These are phyloP conservation scores for Epirrita christyi DNA, from an alignment of 2,888 invertebrate species.

Conservation along the genomic window DNA sequence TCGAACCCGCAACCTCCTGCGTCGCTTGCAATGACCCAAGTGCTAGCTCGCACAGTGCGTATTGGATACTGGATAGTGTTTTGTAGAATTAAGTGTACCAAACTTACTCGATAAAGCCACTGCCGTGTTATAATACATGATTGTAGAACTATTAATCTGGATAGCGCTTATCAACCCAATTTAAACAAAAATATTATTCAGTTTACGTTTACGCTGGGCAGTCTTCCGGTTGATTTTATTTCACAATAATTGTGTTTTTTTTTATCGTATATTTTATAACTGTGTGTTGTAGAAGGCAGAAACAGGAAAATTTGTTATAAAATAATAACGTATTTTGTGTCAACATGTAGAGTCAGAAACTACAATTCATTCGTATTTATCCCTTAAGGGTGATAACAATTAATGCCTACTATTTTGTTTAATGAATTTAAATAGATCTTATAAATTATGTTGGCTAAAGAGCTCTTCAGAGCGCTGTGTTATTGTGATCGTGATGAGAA, in stretches of 20 bases:
- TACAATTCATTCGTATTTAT: too few species aligned
- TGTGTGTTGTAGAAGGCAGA: too few species aligned
- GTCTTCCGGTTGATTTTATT: not conserved
- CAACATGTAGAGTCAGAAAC: too few species aligned
- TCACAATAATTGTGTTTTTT: conserved; percentile 5
- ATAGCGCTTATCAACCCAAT: conserved; percentile 19
- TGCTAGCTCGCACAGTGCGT: too few species aligned
- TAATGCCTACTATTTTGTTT: too few species aligned
- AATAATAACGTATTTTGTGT: too few species aligned
- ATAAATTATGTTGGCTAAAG: conserved; percentile 15
- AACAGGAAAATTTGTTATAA: too few species aligned
- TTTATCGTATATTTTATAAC: not conserved
- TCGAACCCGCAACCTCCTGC: too few species aligned
- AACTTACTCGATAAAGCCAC: not conserved
- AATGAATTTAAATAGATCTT: not conserved
- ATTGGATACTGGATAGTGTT: too few species aligned
- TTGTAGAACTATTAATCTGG: conserved; percentile 12
- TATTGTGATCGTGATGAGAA: conserved; percentile 10
- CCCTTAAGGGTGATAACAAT: too few species aligned
- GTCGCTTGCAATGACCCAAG: too few species aligned
- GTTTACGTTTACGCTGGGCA: conserved; percentile 12
- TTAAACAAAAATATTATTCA: conserved; percentile 16
- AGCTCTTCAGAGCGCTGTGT: conserved; percentile 11
- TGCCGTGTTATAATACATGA: not conserved
- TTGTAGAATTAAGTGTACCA: too few species aligned